Base-by-base conservation (phyloP, 92 coral and sea anemone species). In the Isaurus tuberculatus region DNA sequence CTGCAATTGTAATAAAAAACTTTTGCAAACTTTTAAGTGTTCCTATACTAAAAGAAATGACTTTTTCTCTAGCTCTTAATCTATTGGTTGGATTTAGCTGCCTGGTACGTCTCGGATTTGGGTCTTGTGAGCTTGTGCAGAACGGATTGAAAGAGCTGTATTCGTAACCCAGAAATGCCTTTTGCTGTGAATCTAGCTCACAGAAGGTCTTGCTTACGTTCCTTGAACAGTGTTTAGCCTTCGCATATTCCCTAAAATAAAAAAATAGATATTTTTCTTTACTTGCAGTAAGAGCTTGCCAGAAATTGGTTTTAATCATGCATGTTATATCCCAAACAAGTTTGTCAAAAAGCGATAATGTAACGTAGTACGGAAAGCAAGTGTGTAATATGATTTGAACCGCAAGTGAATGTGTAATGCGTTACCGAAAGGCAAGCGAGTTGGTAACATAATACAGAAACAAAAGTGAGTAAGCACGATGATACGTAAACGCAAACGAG, bases 41-140 rank as follows among this genome's bases (percentile, higher is more conserved):
- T 20, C 22, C 29, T 31, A 22, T 1, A 28, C 68, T 34, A 16
- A 27, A 3, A 75, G 81, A 75, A 75, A 75, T 42, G 13, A 42
- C 49, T 32, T 22, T 60, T 34, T 75, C 48, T 30, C 30, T 75
- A 11, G 68, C 15, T 33, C 0, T 22, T 4, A n/a, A 2, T 36
- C 57, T 66, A 14, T 75, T 32, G 15, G 14, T 49, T 31, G 23
- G 19, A 48, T 32, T 43, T 5, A 25, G 25, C 49, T 57, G 13
- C 42, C 53, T 75, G 43, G 7, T 57, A 23, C 15, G 22, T 0
- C 34, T 20, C 8, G 81, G 81, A 22, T 57, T 55, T 57, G 69
- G 81, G 49, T 75, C 81, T 27, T 3, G 19, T 57, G 81, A 55
- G 40, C 55, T 75, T 40, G 81, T 14, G 69, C 81, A 75, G 51